Percentiles rank a stretch among this genome's conserved stretches.
Conservation (phyloP, 1,140 invertebrate species). For the Drosophila sechellia region DNA sequence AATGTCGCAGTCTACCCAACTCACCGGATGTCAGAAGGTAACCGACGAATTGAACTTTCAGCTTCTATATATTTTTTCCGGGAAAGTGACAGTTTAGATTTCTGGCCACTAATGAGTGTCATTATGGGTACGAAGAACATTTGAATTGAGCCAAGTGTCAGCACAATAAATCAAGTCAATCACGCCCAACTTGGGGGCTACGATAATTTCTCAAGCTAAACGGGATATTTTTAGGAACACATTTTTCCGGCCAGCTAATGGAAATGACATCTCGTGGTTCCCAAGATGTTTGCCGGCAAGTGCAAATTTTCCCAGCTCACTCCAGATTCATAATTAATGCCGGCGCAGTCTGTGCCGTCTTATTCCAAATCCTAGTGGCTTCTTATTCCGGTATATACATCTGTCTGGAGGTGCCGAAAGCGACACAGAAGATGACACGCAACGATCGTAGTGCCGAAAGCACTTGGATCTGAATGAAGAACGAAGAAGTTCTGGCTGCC, state of each 20-base stretch:
- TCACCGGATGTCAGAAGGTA: constrained; percentile 88
- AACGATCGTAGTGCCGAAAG: constrained; percentile 45
- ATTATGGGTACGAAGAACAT: constrained; percentile 57
- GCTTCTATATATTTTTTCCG: constrained; percentile 8
- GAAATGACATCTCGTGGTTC: constrained; percentile 75
- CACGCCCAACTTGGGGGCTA: constrained; percentile 27
- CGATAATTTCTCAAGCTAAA: constrained; percentile 55
- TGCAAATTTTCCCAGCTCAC: constrained; percentile 62
- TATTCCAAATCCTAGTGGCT: constrained; percentile 3
- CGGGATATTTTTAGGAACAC: constrained; percentile 32
- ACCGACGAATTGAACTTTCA: constrained; percentile 13
- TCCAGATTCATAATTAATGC: constrained; percentile 77
- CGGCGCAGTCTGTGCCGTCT: constrained; percentile 20
- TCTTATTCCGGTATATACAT: not conserved
- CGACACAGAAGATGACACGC: constrained; percentile 61
- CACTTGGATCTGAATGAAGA: constrained; percentile 16
- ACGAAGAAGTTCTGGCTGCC: constrained; percentile 26
- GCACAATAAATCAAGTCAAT: constrained; percentile 71
- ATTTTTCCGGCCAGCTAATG: constrained; percentile 59
- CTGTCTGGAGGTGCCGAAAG: constrained; percentile 66
- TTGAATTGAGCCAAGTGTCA: constrained; percentile 68
- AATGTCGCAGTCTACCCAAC: constrained; percentile 88
- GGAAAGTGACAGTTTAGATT: constrained; percentile 41
- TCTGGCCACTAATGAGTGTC: constrained; percentile 65
- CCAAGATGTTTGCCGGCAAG: constrained; percentile 45